These are phyloP conservation scores for Pelodytes ibericus DNA, from an alignment of 2,797 vertebrate species.

Conservation along the genomic window DNA sequence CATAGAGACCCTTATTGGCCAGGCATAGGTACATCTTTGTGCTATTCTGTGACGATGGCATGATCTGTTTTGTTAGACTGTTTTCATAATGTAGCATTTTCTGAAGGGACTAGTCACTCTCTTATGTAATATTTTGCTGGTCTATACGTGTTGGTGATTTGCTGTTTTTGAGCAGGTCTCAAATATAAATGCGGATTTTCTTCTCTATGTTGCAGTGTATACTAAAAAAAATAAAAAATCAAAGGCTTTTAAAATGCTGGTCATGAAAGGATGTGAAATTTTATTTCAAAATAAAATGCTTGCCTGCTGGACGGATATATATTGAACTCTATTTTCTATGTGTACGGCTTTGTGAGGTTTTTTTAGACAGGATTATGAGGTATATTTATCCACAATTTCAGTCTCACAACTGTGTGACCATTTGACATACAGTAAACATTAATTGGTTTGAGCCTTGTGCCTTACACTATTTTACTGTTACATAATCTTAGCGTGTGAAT, in stretches of 20 bases:
- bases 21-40: background rate
- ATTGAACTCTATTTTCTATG: background rate
- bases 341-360: constrained; percentile 20
- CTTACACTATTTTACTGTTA: no score
- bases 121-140: constrained; percentile 56
- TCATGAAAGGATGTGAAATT: constrained; percentile 69
- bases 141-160: constrained; percentile 64
- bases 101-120: constrained; percentile 67
- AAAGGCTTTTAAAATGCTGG: constrained; percentile 71
- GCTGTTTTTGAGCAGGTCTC: constrained; percentile 78
- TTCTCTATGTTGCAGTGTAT: constrained; percentile 6
- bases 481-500: no score
- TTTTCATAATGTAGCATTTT: constrained; percentile 55
- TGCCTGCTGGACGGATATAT: constrained; percentile 81
- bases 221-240: constrained; percentile 14
- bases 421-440: no score
- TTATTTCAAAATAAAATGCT: constrained; percentile 61
- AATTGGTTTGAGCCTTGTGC: no score
- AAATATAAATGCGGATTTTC: constrained; percentile 66
- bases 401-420: background rate
- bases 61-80: background rate
- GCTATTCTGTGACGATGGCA: background rate
- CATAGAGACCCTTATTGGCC: background rate
- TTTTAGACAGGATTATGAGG: constrained; percentile 3
- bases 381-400: background rate